These are phyloP conservation scores for Eptatretus atami DNA, from an alignment of 2,797 vertebrate species.

Conservation along the genomic window DNA sequence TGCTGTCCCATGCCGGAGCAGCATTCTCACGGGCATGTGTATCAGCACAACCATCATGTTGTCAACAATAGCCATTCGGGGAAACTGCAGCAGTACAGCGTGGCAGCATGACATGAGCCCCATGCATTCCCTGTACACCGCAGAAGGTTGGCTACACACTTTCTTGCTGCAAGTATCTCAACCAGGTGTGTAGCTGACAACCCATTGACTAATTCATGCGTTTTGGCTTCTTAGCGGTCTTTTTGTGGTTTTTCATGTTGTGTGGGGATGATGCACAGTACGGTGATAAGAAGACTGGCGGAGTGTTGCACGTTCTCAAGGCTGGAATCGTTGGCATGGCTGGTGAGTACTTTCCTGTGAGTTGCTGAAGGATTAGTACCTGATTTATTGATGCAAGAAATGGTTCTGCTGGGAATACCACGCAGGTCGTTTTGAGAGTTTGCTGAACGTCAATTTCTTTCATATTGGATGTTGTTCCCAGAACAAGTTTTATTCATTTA, in stretches of 20 bases:
- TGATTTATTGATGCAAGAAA: too few relatives aligned
- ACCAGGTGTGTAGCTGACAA: slow-evolving; percentile 29
- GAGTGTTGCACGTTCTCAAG: slow-evolving; percentile 44
- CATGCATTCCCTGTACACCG: slow-evolving; percentile 43
- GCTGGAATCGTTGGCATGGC: slow-evolving; percentile 75
- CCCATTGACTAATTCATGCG: too few relatives aligned
- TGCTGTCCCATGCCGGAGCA: slow-evolving; percentile 86
- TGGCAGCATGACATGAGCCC: slow-evolving; percentile 82
- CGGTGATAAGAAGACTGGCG: slow-evolving; percentile 41
- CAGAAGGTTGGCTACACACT: slow-evolving; percentile 35
- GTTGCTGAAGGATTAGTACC: background rate
- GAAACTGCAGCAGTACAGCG: slow-evolving; percentile 65
- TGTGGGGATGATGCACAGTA: slow-evolving; percentile 23
- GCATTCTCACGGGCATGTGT: slow-evolving; percentile 79
- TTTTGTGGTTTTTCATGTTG: too few relatives aligned
- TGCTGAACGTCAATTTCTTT: too few relatives aligned
- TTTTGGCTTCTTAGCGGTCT: too few relatives aligned
- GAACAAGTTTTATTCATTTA: too few relatives aligned
- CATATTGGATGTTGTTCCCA: too few relatives aligned
- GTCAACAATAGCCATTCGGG: slow-evolving; percentile 80
- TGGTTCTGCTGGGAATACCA: too few relatives aligned
- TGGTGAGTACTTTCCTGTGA: slow-evolving; percentile 27
- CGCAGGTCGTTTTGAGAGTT: too few relatives aligned
- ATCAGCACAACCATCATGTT: slow-evolving; percentile 81
- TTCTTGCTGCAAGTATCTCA: slow-evolving; percentile 87